Percentiles rank a stretch among this genome's conserved stretches.
phyloP scores from a whole-genome alignment of 2,797 vertebrate species.

The Cossypha dichroa region DNA sequence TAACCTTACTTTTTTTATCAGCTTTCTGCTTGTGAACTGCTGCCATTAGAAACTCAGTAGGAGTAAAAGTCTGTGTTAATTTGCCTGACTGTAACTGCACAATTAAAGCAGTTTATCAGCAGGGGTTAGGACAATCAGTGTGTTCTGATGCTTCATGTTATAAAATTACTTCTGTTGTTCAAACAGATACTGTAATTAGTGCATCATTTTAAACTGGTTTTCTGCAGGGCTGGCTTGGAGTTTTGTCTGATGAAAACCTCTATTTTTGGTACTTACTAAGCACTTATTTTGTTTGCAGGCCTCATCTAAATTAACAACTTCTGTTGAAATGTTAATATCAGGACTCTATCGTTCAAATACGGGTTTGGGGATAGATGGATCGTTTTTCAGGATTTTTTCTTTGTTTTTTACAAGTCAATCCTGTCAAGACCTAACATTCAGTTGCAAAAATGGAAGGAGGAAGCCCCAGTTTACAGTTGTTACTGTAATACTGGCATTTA shows the following conservation, averaged over 20 bases:
- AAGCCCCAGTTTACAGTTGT: not conserved
- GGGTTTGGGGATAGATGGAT: fast-evolving
- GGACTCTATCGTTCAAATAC: not conserved
- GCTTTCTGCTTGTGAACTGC: constrained; percentile 55
- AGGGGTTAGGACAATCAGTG: constrained; percentile 68
- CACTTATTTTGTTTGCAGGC: not conserved
- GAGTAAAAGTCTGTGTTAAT: constrained; percentile 68
- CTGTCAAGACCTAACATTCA: not conserved
- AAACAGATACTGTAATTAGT: constrained; percentile 73
- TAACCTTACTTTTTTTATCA: not conserved
- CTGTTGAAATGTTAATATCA: not conserved
- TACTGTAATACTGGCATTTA: not conserved
- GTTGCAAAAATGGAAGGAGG: not conserved
- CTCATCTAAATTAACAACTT: not conserved
- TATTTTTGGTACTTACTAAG: not conserved
- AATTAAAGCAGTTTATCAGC: constrained; percentile 74
- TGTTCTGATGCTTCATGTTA: constrained; percentile 67
- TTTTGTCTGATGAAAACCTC: not conserved
- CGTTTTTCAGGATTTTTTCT: not conserved
- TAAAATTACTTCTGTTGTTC: constrained; percentile 73
- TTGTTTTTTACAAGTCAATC: not conserved
- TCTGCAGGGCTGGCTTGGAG: not conserved
- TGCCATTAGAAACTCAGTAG: constrained; percentile 62
- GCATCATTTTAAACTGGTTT: constrained; percentile 58
- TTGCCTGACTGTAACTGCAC: constrained; percentile 67